These are phyloP conservation scores for Eustalomyia histrio DNA, from an alignment of 2,888 invertebrate genomes.

Conservation along the genomic window DNA sequence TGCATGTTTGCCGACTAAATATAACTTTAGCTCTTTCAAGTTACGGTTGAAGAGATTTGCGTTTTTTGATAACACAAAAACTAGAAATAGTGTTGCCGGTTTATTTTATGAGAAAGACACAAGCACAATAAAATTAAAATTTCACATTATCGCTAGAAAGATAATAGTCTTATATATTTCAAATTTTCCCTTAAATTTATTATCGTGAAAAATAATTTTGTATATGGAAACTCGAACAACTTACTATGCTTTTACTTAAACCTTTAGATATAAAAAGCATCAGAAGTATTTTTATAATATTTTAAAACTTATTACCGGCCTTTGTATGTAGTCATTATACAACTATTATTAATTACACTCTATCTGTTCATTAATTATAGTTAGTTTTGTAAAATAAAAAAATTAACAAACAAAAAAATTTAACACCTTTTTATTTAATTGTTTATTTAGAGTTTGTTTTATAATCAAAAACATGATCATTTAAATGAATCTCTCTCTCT, in stretches of 20 bases:
- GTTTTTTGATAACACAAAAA: not conserved
- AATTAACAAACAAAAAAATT: not conserved
- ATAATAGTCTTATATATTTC: too few species aligned
- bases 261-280: too few species aligned
- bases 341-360: not conserved
- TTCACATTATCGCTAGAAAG: too few species aligned
- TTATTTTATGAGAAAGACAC: too few species aligned
- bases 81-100: too few species aligned
- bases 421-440: not conserved
- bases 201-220: too few species aligned
- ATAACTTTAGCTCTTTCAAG: not conserved
- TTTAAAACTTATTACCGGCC: too few species aligned
- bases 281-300: too few species aligned
- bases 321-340: not conserved
- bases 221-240: too few species aligned
- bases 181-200: too few species aligned
- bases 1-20: not conserved
- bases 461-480: not conserved
- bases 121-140: too few species aligned
- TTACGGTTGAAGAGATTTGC: slow-evolving; percentile 1
- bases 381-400: not conserved
- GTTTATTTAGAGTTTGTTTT: not conserved
- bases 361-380: not conserved
- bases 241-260: too few species aligned
- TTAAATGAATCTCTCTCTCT: not conserved